A percentile compares a stretch with the other conserved stretches of the same genome.
Conservation (phyloP, 2,113 vertebrate species). For the Gobiocypris rarus region DNA sequence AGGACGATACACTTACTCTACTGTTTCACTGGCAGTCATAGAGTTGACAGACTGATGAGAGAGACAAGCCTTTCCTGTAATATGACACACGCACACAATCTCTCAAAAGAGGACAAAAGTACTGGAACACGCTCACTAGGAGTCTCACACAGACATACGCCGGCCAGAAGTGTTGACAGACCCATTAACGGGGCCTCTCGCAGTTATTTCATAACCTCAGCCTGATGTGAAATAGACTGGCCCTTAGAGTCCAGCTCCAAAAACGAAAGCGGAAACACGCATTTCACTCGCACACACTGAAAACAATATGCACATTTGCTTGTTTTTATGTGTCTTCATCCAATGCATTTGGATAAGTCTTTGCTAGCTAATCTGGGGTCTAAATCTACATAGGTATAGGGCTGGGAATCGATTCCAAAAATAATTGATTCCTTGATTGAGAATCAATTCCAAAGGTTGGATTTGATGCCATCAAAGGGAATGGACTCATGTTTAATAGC, state of each 20-base stretch:
- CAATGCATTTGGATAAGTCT: slow-evolving; percentile 18
- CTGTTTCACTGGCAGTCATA: slow-evolving; percentile 70
- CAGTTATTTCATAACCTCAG: slow-evolving; percentile 67
- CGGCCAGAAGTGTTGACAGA: slow-evolving; percentile 69
- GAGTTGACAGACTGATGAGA: slow-evolving; percentile 69
- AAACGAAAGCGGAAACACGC: no score
- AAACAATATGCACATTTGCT: neutral
- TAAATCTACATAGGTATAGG: neutral
- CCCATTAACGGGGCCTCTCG: slow-evolving; percentile 66
- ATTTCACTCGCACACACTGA: neutral
- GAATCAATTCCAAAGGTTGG: neutral
- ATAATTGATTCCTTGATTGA: neutral
- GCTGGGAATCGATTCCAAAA: neutral
- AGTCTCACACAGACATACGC: slow-evolving; percentile 44
- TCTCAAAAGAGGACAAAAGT: slow-evolving; percentile 16
- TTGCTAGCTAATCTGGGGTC: neutral
- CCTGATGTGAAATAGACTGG: slow-evolving; percentile 64
- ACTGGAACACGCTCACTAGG: slow-evolving; percentile 34
- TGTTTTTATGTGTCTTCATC: slow-evolving; percentile 8
- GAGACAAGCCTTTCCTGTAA: slow-evolving; percentile 61
- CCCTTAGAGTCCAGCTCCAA: slow-evolving; percentile 1
- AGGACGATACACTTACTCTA: slow-evolving; percentile 76
- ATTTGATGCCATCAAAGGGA: neutral
- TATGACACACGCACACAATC: slow-evolving; percentile 44
- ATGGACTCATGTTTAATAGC: neutral